Base-by-base conservation (phyloP, 1,140 invertebrate species). In the Atta texana region DNA sequence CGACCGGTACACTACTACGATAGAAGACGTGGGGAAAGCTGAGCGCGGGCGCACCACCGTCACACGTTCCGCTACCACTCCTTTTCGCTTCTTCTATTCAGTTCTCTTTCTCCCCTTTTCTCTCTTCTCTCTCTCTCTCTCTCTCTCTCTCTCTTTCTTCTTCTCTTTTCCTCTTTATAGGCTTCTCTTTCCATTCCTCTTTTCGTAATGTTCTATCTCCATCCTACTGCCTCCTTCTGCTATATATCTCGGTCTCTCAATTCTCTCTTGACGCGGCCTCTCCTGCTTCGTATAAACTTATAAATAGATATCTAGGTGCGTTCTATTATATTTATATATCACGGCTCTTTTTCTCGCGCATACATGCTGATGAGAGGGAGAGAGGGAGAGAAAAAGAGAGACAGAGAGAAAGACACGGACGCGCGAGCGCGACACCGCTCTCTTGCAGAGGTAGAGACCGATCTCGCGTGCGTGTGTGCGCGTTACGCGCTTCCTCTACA, bases 271-370 rank as follows among this genome's bases (percentile, higher is more conserved):
- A 34, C 39, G 39, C 68, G 44, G 59, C 53, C 81, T 89, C 75
- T 85, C 63, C 75, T 75, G 87, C 84, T 84, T 90, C 88, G 86
- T 90, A 77, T 91, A 91, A 91, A 92, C 75, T 91, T 93, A 93
- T 93, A 93, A 93, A 93, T 93, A 93, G 92, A 93, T 93, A 93
- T 92, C 92, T 92, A 91, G 92, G 92, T 92, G 89, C 92, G 92
- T 92, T 93, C 92, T 92, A 93, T 93, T 92, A 85, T 91, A 93
- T 93, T 92, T 93, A 92, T 92, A 93, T 92, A 84, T 90, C 75
- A 71, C 63, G 66, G 72, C 39, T 34, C 44, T 89, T 87, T 89
- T 91, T 28, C 61, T 51, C 72, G 31, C 59, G 31, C 63, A 21
- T 10, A 61, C 24, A 21, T 28, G 34, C 21, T 21, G 10, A 77